These are phyloP conservation scores for human DNA, from an alignment of 2,113 vertebrate genomes.

Conservation along the genomic window DNA sequence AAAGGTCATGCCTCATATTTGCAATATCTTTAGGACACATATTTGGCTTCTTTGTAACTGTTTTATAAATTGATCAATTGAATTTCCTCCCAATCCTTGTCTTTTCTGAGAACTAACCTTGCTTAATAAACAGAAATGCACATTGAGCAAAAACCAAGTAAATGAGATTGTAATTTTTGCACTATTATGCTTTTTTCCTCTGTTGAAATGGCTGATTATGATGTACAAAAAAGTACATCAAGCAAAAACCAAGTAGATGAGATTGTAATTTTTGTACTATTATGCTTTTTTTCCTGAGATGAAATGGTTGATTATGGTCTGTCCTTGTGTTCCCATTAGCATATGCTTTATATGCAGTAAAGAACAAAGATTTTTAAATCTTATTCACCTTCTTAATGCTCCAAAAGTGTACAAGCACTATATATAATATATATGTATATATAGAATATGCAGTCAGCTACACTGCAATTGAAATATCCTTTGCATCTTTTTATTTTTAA, in stretches of 20 bases:
- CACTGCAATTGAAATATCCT: neutral
- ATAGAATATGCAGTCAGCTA: conserved; percentile 40
- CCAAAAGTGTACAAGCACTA: neutral
- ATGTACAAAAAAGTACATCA: neutral
- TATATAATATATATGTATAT: neutral
- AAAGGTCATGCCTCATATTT: neutral
- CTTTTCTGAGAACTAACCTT: neutral
- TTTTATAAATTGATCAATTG: neutral
- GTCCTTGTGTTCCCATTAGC: conserved; percentile 23
- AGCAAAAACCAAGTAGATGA: neutral
- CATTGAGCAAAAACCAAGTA: neutral
- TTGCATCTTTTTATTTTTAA: conserved; percentile 51
- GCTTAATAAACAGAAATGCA: neutral
- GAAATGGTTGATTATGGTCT: neutral
- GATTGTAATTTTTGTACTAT: neutral
- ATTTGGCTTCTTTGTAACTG: neutral
- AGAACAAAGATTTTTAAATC: conserved; percentile 18
- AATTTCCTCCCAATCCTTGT: neutral
- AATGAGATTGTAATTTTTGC: neutral
- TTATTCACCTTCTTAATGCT: conserved; percentile 45
- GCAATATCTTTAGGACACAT: neutral
- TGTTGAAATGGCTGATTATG: neutral
- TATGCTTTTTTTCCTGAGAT: neutral
- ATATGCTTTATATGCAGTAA: conserved; percentile 31
- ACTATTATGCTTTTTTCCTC: neutral